Conservation (phyloP, 2,888 invertebrate species). For the Heliconius aoede region DNA sequence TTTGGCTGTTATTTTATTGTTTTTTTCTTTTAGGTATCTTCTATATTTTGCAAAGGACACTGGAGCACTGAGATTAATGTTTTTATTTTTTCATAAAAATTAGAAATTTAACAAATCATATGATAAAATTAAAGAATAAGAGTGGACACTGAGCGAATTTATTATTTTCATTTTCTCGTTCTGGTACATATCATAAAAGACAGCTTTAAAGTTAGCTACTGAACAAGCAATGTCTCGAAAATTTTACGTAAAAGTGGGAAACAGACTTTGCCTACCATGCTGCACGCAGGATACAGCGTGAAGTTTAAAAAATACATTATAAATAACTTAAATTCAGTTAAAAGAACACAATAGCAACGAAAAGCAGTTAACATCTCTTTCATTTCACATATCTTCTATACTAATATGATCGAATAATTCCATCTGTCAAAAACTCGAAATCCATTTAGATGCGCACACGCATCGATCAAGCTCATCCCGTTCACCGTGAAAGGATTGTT, state of each 20-base stretch:
- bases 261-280: too few relatives aligned
- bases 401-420: constrained; percentile 18
- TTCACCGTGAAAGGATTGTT: constrained; percentile 67
- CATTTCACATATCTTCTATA: not conserved
- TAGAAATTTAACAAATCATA: not conserved
- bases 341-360: not conserved
- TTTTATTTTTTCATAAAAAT: not conserved
- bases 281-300: too few relatives aligned
- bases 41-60: too few relatives aligned
- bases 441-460: constrained; percentile 59
- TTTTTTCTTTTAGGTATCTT: too few relatives aligned
- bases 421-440: constrained; percentile 49
- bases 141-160: too few relatives aligned
- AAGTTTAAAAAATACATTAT: not conserved
- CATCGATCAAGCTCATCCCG: constrained; percentile 69
- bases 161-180: too few relatives aligned
- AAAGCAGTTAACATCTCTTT: constrained; percentile 14
- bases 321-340: not conserved
- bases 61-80: too few relatives aligned
- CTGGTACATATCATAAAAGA: too few relatives aligned
- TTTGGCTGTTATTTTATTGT: too few relatives aligned
- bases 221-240: too few relatives aligned
- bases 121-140: not conserved
- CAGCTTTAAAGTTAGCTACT: too few relatives aligned
- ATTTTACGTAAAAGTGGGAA: too few relatives aligned